These are phyloP conservation scores for Apamea anceps DNA, from an alignment of 2,888 invertebrate species.

Conservation along the genomic window DNA sequence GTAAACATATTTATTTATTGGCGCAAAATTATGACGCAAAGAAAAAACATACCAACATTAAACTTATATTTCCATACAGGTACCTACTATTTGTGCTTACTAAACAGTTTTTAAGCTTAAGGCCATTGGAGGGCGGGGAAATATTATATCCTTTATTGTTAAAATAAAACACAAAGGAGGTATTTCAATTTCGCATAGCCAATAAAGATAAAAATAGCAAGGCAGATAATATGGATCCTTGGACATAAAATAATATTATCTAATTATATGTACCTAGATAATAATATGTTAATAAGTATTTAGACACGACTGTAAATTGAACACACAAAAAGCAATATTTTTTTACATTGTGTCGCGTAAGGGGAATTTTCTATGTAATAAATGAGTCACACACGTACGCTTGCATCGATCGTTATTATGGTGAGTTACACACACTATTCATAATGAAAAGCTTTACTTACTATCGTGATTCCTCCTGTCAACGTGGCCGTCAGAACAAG, in stretches of 20 bases:
- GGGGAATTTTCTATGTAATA: conserved; percentile 13
- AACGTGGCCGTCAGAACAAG: conserved; percentile 72
- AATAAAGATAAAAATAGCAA: conserved; percentile 42
- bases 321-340: conserved; percentile 3
- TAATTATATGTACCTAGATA: background rate
- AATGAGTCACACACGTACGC: conserved; percentile 43
- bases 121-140: background rate
- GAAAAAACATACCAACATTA: background rate
- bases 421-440: conserved; percentile 2
- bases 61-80: background rate
- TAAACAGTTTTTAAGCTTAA: background rate
- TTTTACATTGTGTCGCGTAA: conserved; percentile 4
- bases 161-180: background rate
- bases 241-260: background rate
- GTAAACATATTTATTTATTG: background rate
- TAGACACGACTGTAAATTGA: background rate
- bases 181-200: conserved; percentile 43
- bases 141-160: background rate
- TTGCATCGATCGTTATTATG: conserved; percentile 34
- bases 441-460: conserved; percentile 70
- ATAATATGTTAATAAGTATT: background rate
- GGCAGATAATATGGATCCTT: conserved; percentile 11
- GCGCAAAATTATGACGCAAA: background rate
- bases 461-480: conserved; percentile 76
- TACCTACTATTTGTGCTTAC: background rate